These are phyloP conservation scores for Lepas anatifera DNA, from an alignment of 2,888 invertebrate species.

Conservation along the genomic window DNA sequence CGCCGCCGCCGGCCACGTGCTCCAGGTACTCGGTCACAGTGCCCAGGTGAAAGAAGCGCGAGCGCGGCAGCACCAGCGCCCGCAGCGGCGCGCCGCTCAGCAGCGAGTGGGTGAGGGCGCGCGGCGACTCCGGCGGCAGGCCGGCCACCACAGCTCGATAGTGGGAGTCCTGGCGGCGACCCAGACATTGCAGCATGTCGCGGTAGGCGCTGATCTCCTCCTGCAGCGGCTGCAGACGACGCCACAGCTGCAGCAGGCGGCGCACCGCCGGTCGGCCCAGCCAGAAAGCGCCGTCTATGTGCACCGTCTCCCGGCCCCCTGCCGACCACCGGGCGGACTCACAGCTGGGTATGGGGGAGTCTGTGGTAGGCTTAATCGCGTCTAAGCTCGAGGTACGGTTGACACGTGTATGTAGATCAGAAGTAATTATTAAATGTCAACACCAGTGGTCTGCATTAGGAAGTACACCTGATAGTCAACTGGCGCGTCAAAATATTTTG, in stretches of 20 bases:
- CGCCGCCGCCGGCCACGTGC: slow-evolving; percentile 21
- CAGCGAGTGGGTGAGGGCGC: neutral
- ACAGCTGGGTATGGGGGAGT: no score
- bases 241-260: slow-evolving; percentile 31
- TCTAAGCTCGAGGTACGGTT: no score
- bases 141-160: neutral
- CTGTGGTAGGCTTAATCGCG: no score
- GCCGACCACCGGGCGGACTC: slow-evolving; percentile 27
- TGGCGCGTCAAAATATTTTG: no score
- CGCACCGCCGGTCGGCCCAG: slow-evolving; percentile 33
- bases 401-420: no score
- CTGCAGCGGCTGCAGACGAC: slow-evolving; percentile 28
- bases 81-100: neutral
- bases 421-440: no score
- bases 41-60: slow-evolving; percentile 36
- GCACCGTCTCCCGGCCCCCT: slow-evolving; percentile 28
- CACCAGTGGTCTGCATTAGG: no score
- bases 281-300: slow-evolving; percentile 39
- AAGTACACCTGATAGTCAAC: no score
- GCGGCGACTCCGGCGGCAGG: neutral
- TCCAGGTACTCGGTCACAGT: slow-evolving; percentile 32
- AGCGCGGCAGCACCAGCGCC: neutral
- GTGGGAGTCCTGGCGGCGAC: neutral
- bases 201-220: slow-evolving; percentile 39
- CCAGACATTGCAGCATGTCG: slow-evolving; percentile 37